These are phyloP conservation scores for Cinclus cinclus DNA, from an alignment of 2,113 vertebrate species.

Conservation along the genomic window DNA sequence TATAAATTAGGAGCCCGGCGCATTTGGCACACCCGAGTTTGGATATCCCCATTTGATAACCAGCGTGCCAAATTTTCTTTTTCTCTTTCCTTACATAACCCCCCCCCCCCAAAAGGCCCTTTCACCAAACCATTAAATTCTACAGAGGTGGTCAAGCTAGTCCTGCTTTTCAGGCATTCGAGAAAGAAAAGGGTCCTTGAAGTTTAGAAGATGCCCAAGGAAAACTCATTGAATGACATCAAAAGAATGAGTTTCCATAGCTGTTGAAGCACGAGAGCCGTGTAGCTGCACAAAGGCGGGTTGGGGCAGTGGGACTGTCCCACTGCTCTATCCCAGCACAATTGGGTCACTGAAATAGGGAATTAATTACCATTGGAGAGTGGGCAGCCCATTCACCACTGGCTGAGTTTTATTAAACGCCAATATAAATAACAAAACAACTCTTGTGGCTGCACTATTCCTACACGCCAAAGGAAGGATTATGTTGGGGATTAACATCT, in stretches of 20 bases:
- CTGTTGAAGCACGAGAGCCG: constrained; percentile 83
- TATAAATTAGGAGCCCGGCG: background rate
- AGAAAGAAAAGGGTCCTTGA: constrained; percentile 84
- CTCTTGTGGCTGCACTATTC: constrained; percentile 85
- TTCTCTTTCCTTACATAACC: constrained; percentile 49
- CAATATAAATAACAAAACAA: constrained; percentile 90
- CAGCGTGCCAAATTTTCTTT: constrained; percentile 70
- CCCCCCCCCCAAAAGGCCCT: constrained; percentile 28
- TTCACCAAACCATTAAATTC: constrained; percentile 85
- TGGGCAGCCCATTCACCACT: constrained; percentile 82
- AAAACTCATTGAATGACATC: constrained; percentile 86
- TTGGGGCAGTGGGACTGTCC: constrained; percentile 78
- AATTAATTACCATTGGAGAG: constrained; percentile 89
- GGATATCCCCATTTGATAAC: constrained; percentile 22
- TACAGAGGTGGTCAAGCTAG: constrained; percentile 84
- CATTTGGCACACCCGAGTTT: background rate
- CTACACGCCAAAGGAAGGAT: constrained; percentile 88
- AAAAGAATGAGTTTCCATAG: constrained; percentile 85
- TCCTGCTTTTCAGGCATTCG: constrained; percentile 76
- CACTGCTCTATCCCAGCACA: constrained; percentile 82
- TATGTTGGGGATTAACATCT: constrained; percentile 85
- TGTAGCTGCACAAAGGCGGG: constrained; percentile 80
- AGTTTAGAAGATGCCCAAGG: constrained; percentile 86
- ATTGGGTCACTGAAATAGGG: constrained; percentile 88
- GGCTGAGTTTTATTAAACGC: constrained; percentile 88